Evolutionary conservation across 2,113 vertebrate species (phyloP).

Genomic region (Ptilonorhynchus violaceus): DNA sequence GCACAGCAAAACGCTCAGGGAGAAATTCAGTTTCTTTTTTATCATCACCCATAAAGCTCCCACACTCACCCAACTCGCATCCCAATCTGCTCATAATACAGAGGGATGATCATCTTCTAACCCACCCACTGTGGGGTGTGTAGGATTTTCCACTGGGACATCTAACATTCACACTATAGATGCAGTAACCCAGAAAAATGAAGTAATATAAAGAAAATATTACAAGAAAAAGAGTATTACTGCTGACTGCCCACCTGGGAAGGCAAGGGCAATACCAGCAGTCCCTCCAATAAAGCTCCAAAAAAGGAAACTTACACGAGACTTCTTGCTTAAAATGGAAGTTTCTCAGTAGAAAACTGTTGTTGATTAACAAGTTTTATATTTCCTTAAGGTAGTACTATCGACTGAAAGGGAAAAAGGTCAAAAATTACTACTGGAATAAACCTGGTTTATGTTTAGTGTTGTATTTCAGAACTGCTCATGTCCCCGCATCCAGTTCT

Average conservation of each 20-base stretch:
- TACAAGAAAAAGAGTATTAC: background rate
- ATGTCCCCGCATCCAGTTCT: background rate
- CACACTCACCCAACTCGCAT: rapidly evolving
- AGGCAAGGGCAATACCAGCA: background rate
- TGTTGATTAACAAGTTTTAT: background rate
- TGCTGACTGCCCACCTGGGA: rapidly evolving
- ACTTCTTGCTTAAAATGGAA: background rate
- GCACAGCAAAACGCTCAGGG: rapidly evolving
- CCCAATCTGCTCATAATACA: rapidly evolving
- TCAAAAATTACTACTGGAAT: background rate
- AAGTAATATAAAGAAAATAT: rapidly evolving
- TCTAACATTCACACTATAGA: rapidly evolving
- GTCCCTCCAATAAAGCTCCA: rapidly evolving
- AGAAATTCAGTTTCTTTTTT: background rate
- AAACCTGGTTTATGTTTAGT: background rate
- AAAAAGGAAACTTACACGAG: background rate
- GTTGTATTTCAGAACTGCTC: background rate
- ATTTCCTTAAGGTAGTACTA: background rate
- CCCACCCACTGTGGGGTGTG: rapidly evolving
- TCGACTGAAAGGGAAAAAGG: rapidly evolving
- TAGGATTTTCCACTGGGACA: background rate
- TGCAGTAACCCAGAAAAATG: background rate
- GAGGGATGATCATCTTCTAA: rapidly evolving
- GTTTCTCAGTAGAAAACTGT: background rate
- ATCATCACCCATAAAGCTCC: background rate